phyloP scores from a whole-genome alignment of 2,888 invertebrate genomes.

The Noctua janthe region DNA sequence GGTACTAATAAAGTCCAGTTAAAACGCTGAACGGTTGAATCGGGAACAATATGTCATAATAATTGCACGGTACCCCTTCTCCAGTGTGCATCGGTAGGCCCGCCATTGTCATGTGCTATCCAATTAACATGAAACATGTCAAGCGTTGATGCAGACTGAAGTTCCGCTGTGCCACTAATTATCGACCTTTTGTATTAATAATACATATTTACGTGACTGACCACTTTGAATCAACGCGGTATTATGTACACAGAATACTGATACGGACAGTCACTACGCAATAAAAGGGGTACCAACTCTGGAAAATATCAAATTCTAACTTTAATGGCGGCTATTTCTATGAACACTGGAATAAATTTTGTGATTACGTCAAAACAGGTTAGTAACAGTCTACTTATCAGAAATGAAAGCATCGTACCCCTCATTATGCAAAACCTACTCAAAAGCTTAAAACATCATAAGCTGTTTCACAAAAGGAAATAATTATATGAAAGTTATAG shows the following conservation, averaged over 20 bases:
- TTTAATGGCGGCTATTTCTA: neutral
- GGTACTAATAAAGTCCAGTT: constrained; percentile 72
- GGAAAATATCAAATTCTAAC: neutral
- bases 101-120: constrained; percentile 84
- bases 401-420: neutral
- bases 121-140: constrained; percentile 88
- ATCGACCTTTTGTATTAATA: constrained; percentile 79
- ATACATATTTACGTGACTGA: constrained; percentile 56
- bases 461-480: constrained; percentile 48
- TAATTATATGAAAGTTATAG: constrained; percentile 74
- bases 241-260: constrained; percentile 25
- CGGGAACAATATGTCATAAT: constrained; percentile 87
- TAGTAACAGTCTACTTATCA: neutral
- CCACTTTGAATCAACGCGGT: constrained; percentile 50
- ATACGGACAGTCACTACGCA: constrained; percentile 3
- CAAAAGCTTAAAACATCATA: constrained; percentile 29
- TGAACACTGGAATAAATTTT: neutral
- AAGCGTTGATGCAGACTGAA: constrained; percentile 83
- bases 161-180: constrained; percentile 83
- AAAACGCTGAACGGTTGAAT: constrained; percentile 80
- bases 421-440: constrained; percentile 5
- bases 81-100: constrained; percentile 76
- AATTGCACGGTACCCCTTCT: constrained; percentile 76
- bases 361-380: constrained; percentile 1
- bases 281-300: neutral